Conservation (phyloP, 2,888 invertebrate genomes). For the Stictocephala bisonia region DNA sequence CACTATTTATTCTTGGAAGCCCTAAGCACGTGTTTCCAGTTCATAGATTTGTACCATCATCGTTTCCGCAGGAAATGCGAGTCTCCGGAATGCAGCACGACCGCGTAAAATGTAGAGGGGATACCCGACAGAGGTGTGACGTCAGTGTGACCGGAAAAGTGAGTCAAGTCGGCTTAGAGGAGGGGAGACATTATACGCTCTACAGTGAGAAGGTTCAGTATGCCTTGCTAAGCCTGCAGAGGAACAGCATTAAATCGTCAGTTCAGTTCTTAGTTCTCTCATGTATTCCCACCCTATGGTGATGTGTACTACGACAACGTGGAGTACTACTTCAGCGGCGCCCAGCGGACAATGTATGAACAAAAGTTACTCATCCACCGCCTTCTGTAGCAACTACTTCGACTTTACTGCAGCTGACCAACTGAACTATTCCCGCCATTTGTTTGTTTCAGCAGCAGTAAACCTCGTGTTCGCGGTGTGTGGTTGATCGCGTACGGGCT, state of each 20-base stretch:
- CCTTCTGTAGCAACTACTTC: conserved; percentile 33
- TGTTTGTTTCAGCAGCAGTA: neutral
- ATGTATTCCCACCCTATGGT: conserved; percentile 35
- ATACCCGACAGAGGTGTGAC: conserved; percentile 15
- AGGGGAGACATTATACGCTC: conserved; percentile 34
- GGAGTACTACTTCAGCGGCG: conserved; percentile 41
- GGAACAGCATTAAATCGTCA: neutral
- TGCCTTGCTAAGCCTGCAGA: neutral
- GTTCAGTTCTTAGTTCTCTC: neutral
- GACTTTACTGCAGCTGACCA: conserved; percentile 34
- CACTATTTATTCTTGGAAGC: no score
- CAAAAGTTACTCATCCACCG: conserved; percentile 28
- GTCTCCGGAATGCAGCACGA: conserved; percentile 25
- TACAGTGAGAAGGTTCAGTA: neutral
- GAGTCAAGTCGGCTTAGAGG: conserved; percentile 28
- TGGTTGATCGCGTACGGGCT: conserved; percentile 8
- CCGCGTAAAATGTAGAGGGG: conserved; percentile 20
- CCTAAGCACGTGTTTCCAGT: no score
- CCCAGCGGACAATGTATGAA: conserved; percentile 39
- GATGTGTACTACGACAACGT: conserved; percentile 41
- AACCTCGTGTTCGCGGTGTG: conserved; percentile 44
- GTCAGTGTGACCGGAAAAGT: conserved; percentile 32
- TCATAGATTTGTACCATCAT: no score
- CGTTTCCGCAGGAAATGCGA: conserved; percentile 37
- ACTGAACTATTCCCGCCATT: conserved; percentile 40